Evolutionary conservation across 92 coral and sea anemone genomes (phyloP).

Genomic region (Zoanthus sansibaricus): DNA sequence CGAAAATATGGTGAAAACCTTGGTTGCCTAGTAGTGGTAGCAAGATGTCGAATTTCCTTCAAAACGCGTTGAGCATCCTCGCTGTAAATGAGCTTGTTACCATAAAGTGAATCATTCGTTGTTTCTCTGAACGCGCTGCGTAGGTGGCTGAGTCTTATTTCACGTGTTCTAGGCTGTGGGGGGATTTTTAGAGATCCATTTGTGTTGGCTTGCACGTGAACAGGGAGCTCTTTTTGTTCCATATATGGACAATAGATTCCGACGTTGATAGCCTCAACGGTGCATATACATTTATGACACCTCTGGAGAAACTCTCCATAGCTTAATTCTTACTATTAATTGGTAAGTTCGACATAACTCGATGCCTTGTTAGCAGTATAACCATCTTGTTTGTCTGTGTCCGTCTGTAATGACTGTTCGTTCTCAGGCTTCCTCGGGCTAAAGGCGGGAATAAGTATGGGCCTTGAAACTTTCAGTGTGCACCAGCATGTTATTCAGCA

Average conservation of each 20-base stretch:
- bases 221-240: neutral
- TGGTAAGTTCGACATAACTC: neutral
- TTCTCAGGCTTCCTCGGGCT: slow-evolving; percentile 2
- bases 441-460: neutral
- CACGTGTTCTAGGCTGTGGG: neutral
- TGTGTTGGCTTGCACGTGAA: neutral
- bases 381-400: neutral
- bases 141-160: slow-evolving; percentile 4
- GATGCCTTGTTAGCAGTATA: neutral
- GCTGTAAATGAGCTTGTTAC: slow-evolving; percentile 61
- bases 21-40: neutral
- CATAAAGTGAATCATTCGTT: neutral
- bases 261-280: neutral
- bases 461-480: slow-evolving; percentile 12
- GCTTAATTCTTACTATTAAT: too few relatives aligned
- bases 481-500: neutral
- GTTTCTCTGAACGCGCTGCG: slow-evolving; percentile 7
- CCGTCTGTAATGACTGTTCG: neutral
- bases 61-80: slow-evolving; percentile 82
- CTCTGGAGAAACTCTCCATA: too few relatives aligned
- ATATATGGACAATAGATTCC: neutral
- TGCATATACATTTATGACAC: too few relatives aligned
- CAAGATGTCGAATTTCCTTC: slow-evolving; percentile 65
- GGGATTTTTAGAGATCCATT: neutral
- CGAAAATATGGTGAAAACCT: slow-evolving; percentile 14